Evolutionary conservation across 2,113 vertebrate species (phyloP), one percentile per base, ranked within the genome.

Genomic region (Cottus gobio): DNA sequence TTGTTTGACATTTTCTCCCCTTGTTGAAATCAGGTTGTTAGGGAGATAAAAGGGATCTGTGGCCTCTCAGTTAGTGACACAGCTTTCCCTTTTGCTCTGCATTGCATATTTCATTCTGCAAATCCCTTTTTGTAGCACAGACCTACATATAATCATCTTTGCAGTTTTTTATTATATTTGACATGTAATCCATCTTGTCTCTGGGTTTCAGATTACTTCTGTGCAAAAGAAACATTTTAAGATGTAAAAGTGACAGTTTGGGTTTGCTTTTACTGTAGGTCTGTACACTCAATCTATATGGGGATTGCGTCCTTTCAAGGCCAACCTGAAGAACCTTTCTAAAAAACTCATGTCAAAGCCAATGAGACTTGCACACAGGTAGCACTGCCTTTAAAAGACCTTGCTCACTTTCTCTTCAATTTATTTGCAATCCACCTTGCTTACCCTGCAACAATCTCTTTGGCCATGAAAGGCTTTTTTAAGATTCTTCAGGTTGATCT

Each of bases 101-200:
- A 39, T 78, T 56, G 30, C 6, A 56, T 39, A 68, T 75, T 76
- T 79, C 10, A 75, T 71, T 64, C 46, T 22, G 22, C 36, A 30
- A 48, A 52, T 71, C 31, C 70, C 26, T 77, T 76, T 82, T n/a
- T 58, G 24, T 62, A 57, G 24, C 18, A 7, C 15, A 68, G 13
- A 54, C n/a, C 48, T 60, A 58, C 36, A 22, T 28, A n/a, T 61
- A 78, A 87, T 42, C 28, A 69, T 81, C 34, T 52, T 65, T 64
- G 48, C 63, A 74, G 16, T 72, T 67, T 80, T 76, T 64, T 64
- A 73, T 77, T 84, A 67, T 16, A 84, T 78, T 62, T 62, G 50
- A 44, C 9, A 37, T 28, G 54, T 54, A n/a, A 68, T 85, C 68
- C 37, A 46, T 73, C 56, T 83, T 6, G 1, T 15, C 34, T 42